Evolutionary conservation across 2,797 vertebrate genomes (phyloP), one percentile per base, ranked within the genome.

Genomic region (Pagetopsis macropterus): DNA sequence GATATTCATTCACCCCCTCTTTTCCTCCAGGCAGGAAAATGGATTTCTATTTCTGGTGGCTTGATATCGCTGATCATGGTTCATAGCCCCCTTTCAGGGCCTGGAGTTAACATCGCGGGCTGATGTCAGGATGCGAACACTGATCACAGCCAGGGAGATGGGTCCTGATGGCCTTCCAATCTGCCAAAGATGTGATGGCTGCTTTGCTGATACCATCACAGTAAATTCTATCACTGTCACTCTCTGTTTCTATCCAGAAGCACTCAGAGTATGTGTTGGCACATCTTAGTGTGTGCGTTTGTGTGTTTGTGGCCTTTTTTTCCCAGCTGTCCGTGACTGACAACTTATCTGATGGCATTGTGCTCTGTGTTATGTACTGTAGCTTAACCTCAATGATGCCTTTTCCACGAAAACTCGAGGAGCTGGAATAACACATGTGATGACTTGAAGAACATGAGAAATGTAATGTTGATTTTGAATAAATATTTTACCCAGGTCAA

Each of bases 41-140:
- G 92, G 94, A 96, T 95, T 94, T 96, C 93, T 93, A 92, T 93
- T 94, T 94, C 92, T 90, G 91, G 88, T 93, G 94, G 91, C 89
- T 89, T 91, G 89, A 88, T 94, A 94, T 95, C 94, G 90, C 92
- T 94, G 94, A 95, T 95, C 88, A 76, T 90, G 94, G 94, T 93
- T 95, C 94, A 93, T 85, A 91, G 90, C 87, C 89, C 83, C 87
- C 83, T 95, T 96, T 96, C 94, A 93, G 94, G 88, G 89, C 92
- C 86, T 59, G 85, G 92, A 95, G 94, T 94, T 94, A 95, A 95
- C 93, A 85, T 94, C 87, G 86, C 87, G 79, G 91, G 92, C 92
- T 92, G 90, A 90, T 94, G 93, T 96, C 94, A 94, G 93, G 88
- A 86, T 81, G 89, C 81, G 85, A 91, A 82, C 91, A 79, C 68